Base-by-base conservation (phyloP, 2,888 invertebrate species). In the Escarpia spicata region DNA sequence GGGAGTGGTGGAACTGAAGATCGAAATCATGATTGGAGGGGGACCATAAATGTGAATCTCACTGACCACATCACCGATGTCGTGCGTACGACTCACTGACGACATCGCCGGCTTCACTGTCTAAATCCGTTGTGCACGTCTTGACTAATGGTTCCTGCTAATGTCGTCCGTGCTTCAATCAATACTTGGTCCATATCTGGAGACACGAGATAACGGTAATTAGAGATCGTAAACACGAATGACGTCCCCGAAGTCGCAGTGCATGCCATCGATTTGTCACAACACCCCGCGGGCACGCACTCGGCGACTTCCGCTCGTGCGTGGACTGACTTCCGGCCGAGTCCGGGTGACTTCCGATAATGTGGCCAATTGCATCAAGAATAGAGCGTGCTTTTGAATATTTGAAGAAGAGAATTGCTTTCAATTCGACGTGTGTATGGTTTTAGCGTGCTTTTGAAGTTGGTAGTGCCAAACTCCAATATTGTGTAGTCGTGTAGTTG, bases 131-230 rank as follows among this genome's bases (percentile, higher is more conserved):
- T 26, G 19, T 75, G 75, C 75, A 26, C 6, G 75, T n/a, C 75
- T 75, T 75, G 75, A 19, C 75, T 75, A 75, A 75, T 75, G 75
- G 75, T 75, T 75, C 2, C 75, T 75, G 75, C 75, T 75, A 75
- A 75, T 75, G 75, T 75, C 75, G 75, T 12, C 4, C 26, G n/a
- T 26, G 75, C 75, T 75, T 19, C 75, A n/a, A 75, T 75, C 75
- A n/a, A 75, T 75, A 75, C 75, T 26, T 75, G 75, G 75, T 75
- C 75, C 75, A 75, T 75, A 75, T 75, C 75, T 75, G 75, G 75
- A 75, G 75, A 75, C 75, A 75, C 75, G 75, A 75, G 75, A 75
- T 75, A 75, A 26, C 75, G 75, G 75, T 75, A 75, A 75, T 75
- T 75, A 75, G 75, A 75, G 75, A 75, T 75, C 75, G 75, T 75